Evolutionary conservation across 2,888 invertebrate genomes (phyloP), one percentile per base, ranked within the genome.

Genomic region (Tipula helvola): DNA sequence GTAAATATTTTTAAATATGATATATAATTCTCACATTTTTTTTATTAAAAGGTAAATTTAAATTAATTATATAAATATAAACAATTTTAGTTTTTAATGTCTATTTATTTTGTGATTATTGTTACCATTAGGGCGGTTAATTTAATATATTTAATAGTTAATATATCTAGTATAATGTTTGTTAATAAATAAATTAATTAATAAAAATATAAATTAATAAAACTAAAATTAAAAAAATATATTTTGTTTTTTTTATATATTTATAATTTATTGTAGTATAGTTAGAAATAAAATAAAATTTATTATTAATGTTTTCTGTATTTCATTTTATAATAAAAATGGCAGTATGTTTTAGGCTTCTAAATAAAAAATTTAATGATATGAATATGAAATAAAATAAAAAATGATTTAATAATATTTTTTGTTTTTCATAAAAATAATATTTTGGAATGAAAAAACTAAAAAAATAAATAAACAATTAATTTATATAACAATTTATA

Each of bases 121-220:
- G 86, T 87, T 87, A 87, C 87, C 87, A 86, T 87, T 47, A 87
- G 87, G 87, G 87, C 87, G 86, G 87, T 87, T 87, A 84, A 36
- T 84, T 18, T 83, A 83, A 36, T 83, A 83, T 83, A 83, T 83
- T 18, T 83, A 52, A 44, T 44, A 7, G 7, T 39, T 39, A 44
- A 44, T 52, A n/a, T 52, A 52, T 52, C n/a, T 52, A 52, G n/a
- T 44, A 52, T 52, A 52, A 52, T 52, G n/a, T 52, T 52, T 52
- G n/a, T n/a, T 52, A 52, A 52, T 13, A n/a, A 52, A 52, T 71
- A 2, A 71, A 71, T 71, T 28, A 71, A 71, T 12, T 71, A 71
- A 13, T 71, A 71, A 71, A 71, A 71, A 71, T 71, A 52, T 52
- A n/a, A 52, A 52, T 52, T n/a, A 52, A 52, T 52, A 52, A 13